Base-by-base conservation (phyloP, 2,113 vertebrate species). In the Mungos mungo region DNA sequence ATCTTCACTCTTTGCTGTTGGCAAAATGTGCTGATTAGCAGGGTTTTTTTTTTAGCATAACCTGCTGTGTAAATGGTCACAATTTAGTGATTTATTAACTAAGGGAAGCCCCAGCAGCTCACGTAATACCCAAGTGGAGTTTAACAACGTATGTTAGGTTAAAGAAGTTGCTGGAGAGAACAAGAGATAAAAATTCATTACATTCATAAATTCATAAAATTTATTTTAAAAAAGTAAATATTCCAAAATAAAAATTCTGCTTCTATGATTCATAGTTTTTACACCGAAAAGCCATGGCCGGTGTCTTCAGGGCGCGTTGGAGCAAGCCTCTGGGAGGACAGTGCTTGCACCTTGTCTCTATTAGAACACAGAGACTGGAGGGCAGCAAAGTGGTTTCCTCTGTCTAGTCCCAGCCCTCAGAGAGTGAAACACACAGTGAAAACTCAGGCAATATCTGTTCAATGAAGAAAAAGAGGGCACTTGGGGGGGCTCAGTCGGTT, bases 171-270 rank as follows among this genome's bases (percentile, higher is more conserved):
- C 54, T 95, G 82, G 45, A 93, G 15, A 94, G 35, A 29, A n/a
- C 92, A 60, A 68, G 7, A 91, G 33, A 69, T 91, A 81, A 90
- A 92, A 95, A 69, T 35, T 79, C 16, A 90, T 76, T 95, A 84
- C 52, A 80, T 69, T 71, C 85, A 81, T 84, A 92, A 95, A 74
- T n/a, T 79, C 16, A 87, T 80, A 95, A 76, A 54, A 81, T 81
- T 82, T 45, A 90, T 68, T 88, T 95, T 35, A 41, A 93, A 66
- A 88, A 93, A 29, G 21, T 92, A 84, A 76, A 81, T 74, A 38
- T 11, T 92, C 11, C 80, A 95, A 87, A 87, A 45, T 83, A 29
- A 83, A 94, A 93, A 69, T 69, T 52, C 25, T 57, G 21, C 35
- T 82, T 90, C 38, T 72, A 52, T 83, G 25, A 90, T 50, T 93